These are phyloP conservation scores for Drosophila glabriapex DNA, from an alignment of 2,888 invertebrate genomes.

Conservation along the genomic window DNA sequence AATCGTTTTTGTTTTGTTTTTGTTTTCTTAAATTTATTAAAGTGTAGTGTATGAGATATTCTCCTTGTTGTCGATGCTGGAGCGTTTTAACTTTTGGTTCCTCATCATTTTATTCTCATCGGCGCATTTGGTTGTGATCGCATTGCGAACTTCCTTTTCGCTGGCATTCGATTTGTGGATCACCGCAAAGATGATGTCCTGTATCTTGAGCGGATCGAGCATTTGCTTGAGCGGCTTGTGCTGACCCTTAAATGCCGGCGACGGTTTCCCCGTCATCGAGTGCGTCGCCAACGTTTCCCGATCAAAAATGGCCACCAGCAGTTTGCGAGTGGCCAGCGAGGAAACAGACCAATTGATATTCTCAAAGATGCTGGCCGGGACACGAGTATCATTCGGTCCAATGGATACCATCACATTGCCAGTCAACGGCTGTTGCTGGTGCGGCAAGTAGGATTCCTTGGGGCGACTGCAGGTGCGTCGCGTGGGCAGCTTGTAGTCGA, in stretches of 20 bases:
- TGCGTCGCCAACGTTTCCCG: slow-evolving; percentile 88
- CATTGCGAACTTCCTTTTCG: slow-evolving; percentile 87
- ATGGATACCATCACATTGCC: slow-evolving; percentile 80
- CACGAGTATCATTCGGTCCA: slow-evolving; percentile 85
- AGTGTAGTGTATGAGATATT: slow-evolving; percentile 35
- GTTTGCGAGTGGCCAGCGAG: slow-evolving; percentile 87
- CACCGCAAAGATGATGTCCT: slow-evolving; percentile 87
- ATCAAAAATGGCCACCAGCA: slow-evolving; percentile 87
- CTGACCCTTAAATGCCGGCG: slow-evolving; percentile 86
- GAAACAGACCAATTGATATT: slow-evolving; percentile 87
- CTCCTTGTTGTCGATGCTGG: slow-evolving; percentile 68
- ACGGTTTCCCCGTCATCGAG: slow-evolving; percentile 88
- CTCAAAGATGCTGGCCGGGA: slow-evolving; percentile 85
- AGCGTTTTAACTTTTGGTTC: slow-evolving; percentile 80
- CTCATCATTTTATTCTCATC: slow-evolving; percentile 88
- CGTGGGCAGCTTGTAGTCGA: slow-evolving; percentile 42
- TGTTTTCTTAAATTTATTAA: neutral
- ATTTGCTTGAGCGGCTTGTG: slow-evolving; percentile 82
- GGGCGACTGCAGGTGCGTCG: slow-evolving; percentile 20
- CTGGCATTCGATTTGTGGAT: slow-evolving; percentile 86
- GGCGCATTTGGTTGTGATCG: slow-evolving; percentile 88
- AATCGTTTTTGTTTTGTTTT: slow-evolving; percentile 16
- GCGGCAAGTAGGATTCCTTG: neutral
- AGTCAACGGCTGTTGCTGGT: slow-evolving; percentile 16
- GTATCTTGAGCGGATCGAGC: slow-evolving; percentile 86